Evolutionary conservation across 2,797 vertebrate species (phyloP).

Genomic region (Schizopygopsis pylzovi): DNA sequence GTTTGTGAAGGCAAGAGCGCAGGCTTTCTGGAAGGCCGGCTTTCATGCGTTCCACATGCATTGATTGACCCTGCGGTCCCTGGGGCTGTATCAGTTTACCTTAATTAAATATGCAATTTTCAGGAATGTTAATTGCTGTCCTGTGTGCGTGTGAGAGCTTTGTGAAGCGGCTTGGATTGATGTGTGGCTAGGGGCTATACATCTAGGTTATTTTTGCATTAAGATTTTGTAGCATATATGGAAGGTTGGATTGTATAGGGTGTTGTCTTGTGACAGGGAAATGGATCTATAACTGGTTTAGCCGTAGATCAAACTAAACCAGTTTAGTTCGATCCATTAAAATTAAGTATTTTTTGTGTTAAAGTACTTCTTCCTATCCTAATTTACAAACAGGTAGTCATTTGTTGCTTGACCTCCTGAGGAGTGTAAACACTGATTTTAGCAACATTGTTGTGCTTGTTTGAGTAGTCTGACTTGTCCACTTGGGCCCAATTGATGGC

Average conservation of each 20-base stretch:
- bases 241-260: slow-evolving; percentile 1
- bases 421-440: background rate
- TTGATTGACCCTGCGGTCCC: slow-evolving; percentile 40
- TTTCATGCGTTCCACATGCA: slow-evolving; percentile 35
- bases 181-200: slow-evolving; percentile 20
- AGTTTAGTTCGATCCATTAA: background rate
- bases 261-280: slow-evolving; percentile 7
- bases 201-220: background rate
- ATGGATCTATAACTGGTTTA: background rate
- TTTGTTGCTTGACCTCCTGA: background rate
- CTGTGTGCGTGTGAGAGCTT: slow-evolving; percentile 55
- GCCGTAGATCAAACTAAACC: background rate
- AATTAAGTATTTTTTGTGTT: background rate
- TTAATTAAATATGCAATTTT: slow-evolving; percentile 80
- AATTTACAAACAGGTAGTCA: background rate
- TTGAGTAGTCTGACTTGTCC: background rate
- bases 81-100: slow-evolving; percentile 63
- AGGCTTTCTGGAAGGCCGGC: slow-evolving; percentile 14
- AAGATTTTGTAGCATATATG: background rate
- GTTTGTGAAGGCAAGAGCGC: slow-evolving; percentile 53
- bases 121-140: slow-evolving; percentile 76
- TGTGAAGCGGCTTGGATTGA: slow-evolving; percentile 12
- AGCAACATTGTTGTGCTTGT: background rate
- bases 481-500: background rate
- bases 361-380: background rate